A percentile compares a stretch with the other conserved stretches of the same genome.
Conservation (phyloP, 2,113 vertebrate species). For the Odobenus rosmarus region DNA sequence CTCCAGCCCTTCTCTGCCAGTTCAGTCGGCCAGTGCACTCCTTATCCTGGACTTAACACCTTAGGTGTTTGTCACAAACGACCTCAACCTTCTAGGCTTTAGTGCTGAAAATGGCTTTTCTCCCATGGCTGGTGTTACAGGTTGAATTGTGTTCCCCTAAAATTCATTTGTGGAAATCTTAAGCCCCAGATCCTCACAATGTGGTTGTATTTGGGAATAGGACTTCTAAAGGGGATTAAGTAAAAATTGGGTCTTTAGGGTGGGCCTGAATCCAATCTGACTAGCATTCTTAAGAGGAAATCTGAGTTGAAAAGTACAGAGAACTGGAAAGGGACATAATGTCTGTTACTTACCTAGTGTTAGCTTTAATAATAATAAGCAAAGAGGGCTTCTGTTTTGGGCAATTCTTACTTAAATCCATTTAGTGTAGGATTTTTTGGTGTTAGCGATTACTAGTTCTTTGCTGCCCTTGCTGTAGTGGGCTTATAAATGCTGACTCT, state of each 20-base stretch:
- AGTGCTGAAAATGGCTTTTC: not conserved
- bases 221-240: not conserved
- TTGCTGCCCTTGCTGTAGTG: not conserved
- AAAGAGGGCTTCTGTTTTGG: not conserved
- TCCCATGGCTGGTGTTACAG: not conserved
- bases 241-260: not conserved
- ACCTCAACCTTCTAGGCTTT: not conserved
- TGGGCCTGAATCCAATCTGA: not conserved
- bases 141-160: not conserved
- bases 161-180: not conserved
- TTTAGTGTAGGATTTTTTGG: not conserved
- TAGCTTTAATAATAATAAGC: not conserved
- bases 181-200: not conserved
- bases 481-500: not conserved
- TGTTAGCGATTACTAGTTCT: not conserved
- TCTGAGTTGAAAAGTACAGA: not conserved
- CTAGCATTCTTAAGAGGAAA: not conserved
- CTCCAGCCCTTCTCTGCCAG: not conserved
- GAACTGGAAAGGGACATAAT: not conserved
- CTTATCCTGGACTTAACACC: not conserved
- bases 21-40: not conserved
- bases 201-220: not conserved
- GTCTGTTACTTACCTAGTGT: not conserved
- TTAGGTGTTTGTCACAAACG: not conserved
- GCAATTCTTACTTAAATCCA: not conserved